These are phyloP conservation scores for Conger conger DNA, from an alignment of 2,113 vertebrate genomes.

Conservation along the genomic window DNA sequence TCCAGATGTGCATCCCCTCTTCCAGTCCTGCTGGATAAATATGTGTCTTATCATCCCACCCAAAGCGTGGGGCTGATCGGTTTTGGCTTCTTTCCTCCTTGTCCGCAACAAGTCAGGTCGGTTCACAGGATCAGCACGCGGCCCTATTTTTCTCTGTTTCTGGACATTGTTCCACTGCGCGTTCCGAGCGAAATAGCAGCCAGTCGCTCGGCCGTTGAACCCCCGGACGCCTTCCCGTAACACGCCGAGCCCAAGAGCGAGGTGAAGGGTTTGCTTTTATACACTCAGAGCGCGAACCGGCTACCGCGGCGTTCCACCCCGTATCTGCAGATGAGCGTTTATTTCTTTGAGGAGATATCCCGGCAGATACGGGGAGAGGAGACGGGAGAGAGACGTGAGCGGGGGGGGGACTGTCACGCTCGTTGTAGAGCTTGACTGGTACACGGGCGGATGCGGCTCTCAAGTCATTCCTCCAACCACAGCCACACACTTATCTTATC, in stretches of 20 bases:
- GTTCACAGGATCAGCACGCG: background rate
- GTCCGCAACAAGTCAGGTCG: background rate
- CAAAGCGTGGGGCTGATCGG: conserved; percentile 2
- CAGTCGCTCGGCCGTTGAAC: background rate
- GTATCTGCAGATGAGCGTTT: background rate
- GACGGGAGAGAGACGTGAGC: background rate
- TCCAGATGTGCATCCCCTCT: background rate
- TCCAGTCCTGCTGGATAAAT: conserved; percentile 24
- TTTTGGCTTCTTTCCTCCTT: background rate
- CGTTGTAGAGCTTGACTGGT: conserved; percentile 33
- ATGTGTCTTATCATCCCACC: conserved; percentile 19
- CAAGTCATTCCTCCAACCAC: conserved; percentile 45
- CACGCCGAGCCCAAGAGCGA: background rate
- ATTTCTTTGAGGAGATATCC: background rate
- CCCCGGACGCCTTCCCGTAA: background rate
- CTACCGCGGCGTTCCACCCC: background rate
- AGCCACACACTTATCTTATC: conserved; percentile 46
- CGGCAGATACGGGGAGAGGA: background rate
- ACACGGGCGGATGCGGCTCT: conserved; percentile 39
- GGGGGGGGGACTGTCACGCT: background rate
- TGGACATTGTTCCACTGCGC: background rate
- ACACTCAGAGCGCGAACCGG: background rate
- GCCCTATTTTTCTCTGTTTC: background rate
- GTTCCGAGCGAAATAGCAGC: background rate
- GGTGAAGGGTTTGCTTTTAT: background rate